Conservation (phyloP, 2,888 invertebrate genomes). For the Lathronympha strigana region DNA sequence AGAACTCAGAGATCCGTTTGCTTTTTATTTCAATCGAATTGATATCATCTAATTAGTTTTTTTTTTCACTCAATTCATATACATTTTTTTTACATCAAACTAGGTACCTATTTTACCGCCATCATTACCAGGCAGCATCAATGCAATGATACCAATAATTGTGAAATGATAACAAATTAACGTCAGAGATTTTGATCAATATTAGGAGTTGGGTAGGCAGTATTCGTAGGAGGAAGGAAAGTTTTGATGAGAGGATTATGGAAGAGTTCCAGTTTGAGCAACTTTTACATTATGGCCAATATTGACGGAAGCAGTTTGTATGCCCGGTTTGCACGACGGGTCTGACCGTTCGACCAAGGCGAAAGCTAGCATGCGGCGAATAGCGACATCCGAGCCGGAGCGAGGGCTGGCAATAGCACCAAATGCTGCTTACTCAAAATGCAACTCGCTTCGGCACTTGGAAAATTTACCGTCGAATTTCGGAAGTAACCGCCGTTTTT, state of each 20-base stretch:
- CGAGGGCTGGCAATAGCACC: slow-evolving; percentile 50
- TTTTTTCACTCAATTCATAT: background rate
- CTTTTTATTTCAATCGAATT: background rate
- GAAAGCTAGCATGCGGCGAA: slow-evolving; percentile 72
- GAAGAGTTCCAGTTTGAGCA: slow-evolving; percentile 66
- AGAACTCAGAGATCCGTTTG: too few relatives aligned
- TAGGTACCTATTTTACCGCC: background rate
- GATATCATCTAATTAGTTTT: background rate
- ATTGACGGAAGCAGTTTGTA: slow-evolving; percentile 61
- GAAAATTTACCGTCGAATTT: slow-evolving; percentile 77
- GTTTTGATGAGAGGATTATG: slow-evolving; percentile 64
- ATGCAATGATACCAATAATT: slow-evolving; percentile 10
- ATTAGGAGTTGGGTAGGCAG: slow-evolving; percentile 50
- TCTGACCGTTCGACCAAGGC: slow-evolving; percentile 54
- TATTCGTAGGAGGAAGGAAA: slow-evolving; percentile 58
- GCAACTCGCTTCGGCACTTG: slow-evolving; percentile 66
- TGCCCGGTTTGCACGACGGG: slow-evolving; percentile 55
- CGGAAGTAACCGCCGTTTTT: slow-evolving; percentile 70
- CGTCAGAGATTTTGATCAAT: slow-evolving; percentile 2
- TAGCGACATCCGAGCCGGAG: slow-evolving; percentile 55
- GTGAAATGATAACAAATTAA: slow-evolving; percentile 3
- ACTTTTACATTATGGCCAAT: slow-evolving; percentile 71
- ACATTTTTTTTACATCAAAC: background rate
- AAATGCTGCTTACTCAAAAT: slow-evolving; percentile 53
- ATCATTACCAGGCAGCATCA: background rate